Conservation (phyloP, 2,113 vertebrate genomes). For the Camelus bactrianus region DNA sequence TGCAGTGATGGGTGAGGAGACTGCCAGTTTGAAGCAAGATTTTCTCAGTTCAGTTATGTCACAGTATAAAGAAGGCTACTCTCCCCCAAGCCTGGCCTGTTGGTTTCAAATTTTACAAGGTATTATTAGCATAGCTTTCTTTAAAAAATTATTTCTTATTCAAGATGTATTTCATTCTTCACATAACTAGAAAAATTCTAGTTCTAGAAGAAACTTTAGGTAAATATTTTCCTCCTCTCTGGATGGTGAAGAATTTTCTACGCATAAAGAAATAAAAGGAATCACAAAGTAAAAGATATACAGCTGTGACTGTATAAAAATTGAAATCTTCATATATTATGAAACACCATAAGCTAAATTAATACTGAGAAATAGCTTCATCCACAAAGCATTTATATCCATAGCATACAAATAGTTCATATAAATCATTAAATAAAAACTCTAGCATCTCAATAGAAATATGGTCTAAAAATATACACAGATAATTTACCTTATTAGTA, state of each 20-base stretch:
- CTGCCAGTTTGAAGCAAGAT: background rate
- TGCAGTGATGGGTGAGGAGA: background rate
- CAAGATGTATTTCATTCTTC: background rate
- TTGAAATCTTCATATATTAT: background rate
- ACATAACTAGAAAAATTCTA: background rate
- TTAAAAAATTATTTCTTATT: background rate
- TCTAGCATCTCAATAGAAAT: background rate
- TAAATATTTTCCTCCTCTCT: background rate
- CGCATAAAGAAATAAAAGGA: background rate
- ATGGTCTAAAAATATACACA: background rate
- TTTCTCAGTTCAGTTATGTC: background rate
- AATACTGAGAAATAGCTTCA: conserved; percentile 8
- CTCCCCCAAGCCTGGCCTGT: background rate
- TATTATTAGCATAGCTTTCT: background rate
- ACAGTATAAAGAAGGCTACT: background rate
- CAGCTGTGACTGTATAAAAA: background rate
- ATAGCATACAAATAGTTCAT: conserved; percentile 37
- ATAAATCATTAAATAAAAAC: conserved; percentile 7
- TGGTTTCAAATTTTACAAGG: background rate
- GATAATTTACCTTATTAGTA: background rate
- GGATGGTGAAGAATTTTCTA: background rate
- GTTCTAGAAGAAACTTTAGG: background rate
- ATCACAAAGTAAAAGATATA: conserved; percentile 19
- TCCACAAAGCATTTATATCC: background rate
- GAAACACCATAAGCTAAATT: background rate